Percentiles rank a stretch among this genome's conserved stretches.
Evolutionary conservation across 2,113 vertebrate genomes (phyloP).

Genomic region (Cochlearius cochlearius): DNA sequence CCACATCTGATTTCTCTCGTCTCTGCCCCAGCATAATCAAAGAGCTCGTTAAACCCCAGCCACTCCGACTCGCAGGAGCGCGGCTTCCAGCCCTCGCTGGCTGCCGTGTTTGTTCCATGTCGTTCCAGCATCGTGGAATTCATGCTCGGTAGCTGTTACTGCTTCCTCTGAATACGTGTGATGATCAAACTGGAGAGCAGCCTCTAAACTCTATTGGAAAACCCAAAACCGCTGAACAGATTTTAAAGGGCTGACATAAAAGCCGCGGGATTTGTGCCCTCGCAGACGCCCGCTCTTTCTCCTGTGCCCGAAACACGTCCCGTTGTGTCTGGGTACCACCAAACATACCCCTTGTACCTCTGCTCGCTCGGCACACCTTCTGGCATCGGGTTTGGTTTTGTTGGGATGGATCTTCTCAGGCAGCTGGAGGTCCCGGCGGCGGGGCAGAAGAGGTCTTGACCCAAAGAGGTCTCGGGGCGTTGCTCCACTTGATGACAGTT

Average conservation of each 20-base stretch:
- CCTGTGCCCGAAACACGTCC: rapidly evolving
- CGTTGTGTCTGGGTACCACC: not conserved
- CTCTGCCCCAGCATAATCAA: not conserved
- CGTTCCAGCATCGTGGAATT: not conserved
- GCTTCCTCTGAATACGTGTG: not conserved
- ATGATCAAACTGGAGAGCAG: not conserved
- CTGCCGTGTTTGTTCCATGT: not conserved
- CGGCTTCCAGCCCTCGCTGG: not conserved
- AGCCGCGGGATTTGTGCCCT: not conserved
- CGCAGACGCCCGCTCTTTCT: rapidly evolving
- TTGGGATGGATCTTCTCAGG: not conserved
- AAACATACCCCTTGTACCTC: rapidly evolving
- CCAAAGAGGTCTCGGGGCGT: rapidly evolving
- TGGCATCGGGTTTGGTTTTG: not conserved
- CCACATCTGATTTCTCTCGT: not conserved
- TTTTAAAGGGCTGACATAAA: not conserved
- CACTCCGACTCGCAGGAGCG: not conserved
- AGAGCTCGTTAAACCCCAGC: not conserved
- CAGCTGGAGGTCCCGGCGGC: not conserved
- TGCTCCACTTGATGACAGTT: not conserved
- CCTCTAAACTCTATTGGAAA: not conserved
- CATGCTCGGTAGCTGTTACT: not conserved
- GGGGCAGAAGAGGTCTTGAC: not conserved
- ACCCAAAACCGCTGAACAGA: not conserved
- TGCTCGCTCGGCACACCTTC: not conserved